Conservation (phyloP, 2,113 vertebrate genomes). For the Nycticebus coucang region DNA sequence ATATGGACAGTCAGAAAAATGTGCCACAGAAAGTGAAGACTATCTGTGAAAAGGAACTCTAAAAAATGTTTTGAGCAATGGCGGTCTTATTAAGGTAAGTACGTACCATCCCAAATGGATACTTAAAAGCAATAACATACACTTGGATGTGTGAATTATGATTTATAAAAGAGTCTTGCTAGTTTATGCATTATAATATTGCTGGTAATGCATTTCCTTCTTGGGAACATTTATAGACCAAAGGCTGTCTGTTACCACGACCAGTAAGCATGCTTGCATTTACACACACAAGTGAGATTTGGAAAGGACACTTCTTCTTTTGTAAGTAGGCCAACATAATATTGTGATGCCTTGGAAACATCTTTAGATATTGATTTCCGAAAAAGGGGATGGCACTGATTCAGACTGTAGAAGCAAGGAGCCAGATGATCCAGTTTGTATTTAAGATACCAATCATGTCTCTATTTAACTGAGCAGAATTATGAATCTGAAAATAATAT, state of each 20-base stretch:
- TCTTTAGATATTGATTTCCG: constrained; percentile 66
- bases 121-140: background rate
- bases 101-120: background rate
- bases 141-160: background rate
- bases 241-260: background rate
- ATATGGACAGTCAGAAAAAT: background rate
- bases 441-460: constrained; percentile 59
- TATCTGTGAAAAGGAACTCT: background rate
- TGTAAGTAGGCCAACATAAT: constrained; percentile 67
- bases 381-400: constrained; percentile 34
- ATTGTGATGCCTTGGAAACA: constrained; percentile 77
- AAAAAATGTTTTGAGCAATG: background rate
- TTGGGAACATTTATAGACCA: constrained; percentile 65
- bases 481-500: constrained; percentile 38
- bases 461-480: constrained; percentile 14
- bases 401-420: constrained; percentile 60
- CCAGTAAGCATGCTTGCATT: background rate
- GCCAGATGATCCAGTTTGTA: constrained; percentile 63
- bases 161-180: background rate
- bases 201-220: background rate
- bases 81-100: background rate
- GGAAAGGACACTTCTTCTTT: constrained; percentile 67
- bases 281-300: background rate
- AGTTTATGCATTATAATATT: background rate
- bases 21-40: background rate